Evolutionary conservation across 1,140 invertebrate genomes (phyloP).

Genomic region (Drosophila nikananu): DNA sequence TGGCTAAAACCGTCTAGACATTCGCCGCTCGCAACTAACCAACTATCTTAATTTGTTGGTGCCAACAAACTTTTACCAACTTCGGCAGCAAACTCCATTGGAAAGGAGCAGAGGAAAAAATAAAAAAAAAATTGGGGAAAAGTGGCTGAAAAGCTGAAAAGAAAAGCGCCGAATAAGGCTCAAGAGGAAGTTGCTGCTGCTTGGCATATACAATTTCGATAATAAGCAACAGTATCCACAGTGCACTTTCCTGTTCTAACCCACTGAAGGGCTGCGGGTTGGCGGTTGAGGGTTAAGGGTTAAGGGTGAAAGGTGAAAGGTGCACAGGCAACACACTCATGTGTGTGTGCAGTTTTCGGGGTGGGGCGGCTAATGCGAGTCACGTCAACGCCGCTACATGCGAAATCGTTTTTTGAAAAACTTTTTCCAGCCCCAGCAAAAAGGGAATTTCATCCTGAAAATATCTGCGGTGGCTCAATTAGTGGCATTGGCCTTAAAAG

Average conservation of each 20-base stretch:
- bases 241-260: conserved; percentile 36
- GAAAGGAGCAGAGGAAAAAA: not conserved
- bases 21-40: conserved; percentile 60
- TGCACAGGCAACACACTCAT: conserved; percentile 21
- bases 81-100: not conserved
- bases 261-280: not conserved
- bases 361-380: conserved; percentile 69
- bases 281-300: not conserved
- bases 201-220: conserved; percentile 82
- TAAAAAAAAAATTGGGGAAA: not conserved
- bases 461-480: conserved; percentile 59
- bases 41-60: conserved; percentile 83
- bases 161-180: conserved; percentile 27
- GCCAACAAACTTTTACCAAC: conserved; percentile 71
- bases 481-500: conserved; percentile 73
- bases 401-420: conserved; percentile 74
- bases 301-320: conserved; percentile 9
- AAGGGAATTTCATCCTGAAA: conserved; percentile 47
- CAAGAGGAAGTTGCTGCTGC: conserved; percentile 70
- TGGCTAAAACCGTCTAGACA: conserved; percentile 82
- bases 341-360: conserved; percentile 15
- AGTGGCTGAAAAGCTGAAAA: conserved; percentile 29
- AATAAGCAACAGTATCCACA: conserved; percentile 81
- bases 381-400: conserved; percentile 78
- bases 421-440: conserved; percentile 32